A percentile compares a stretch with the other conserved stretches of the same genome.
phyloP scores from a whole-genome alignment of 2,797 vertebrate species.

The Danio kyathit region DNA sequence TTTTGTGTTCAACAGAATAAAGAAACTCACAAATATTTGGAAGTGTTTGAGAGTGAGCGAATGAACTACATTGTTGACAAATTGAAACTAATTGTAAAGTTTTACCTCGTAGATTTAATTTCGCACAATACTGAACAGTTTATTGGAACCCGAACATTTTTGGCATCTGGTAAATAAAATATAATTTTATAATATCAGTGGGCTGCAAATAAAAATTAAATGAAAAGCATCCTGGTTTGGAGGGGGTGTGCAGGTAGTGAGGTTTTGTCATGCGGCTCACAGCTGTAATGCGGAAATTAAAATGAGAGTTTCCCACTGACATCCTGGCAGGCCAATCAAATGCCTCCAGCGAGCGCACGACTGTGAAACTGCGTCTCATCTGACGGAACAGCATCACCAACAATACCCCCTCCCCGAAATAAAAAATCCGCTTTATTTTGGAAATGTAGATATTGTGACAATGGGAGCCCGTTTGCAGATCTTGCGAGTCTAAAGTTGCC shows the following conservation, averaged over 20 bases:
- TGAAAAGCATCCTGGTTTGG: conserved; percentile 51
- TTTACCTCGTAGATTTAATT: background rate
- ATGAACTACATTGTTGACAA: background rate
- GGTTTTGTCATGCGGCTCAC: conserved; percentile 78
- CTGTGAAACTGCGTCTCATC: conserved; percentile 50
- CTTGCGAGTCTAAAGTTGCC: conserved; percentile 44
- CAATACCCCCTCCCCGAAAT: background rate
- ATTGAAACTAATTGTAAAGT: background rate
- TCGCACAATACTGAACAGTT: background rate
- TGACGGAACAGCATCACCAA: conserved; percentile 5
- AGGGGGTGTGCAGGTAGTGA: conserved; percentile 73
- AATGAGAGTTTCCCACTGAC: conserved; percentile 78
- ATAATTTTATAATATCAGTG: background rate
- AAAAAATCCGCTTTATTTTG: conserved; percentile 22
- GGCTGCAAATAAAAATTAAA: conserved; percentile 20
- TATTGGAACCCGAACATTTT: background rate
- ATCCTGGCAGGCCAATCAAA: conserved; percentile 79
- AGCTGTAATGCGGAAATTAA: conserved; percentile 77
- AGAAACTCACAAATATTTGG: too few species aligned
- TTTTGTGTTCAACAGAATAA: too few species aligned
- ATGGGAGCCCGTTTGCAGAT: conserved; percentile 53
- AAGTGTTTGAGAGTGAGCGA: too few species aligned
- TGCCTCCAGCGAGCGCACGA: conserved; percentile 59
- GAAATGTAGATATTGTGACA: conserved; percentile 23
- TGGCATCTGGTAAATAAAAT: conserved; percentile 21